phyloP scores from a whole-genome alignment of 2,113 vertebrate species.

The Genyomyrus donnyi region DNA sequence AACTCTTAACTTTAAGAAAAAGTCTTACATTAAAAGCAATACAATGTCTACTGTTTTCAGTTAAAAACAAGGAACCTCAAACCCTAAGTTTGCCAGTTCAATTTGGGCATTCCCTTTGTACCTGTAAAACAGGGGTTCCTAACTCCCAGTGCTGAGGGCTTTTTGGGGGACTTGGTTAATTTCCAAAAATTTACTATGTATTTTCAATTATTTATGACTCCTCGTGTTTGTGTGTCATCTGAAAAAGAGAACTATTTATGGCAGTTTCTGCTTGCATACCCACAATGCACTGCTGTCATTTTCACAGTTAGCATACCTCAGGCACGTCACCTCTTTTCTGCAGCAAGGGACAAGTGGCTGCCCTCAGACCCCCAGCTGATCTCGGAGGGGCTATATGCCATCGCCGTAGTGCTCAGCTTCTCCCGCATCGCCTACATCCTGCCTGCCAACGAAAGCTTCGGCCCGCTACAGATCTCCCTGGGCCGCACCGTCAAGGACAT shows the following conservation, averaged over 20 bases:
- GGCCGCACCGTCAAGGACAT: constrained; percentile 86
- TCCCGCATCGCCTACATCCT: constrained; percentile 82
- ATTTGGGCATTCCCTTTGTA: neutral
- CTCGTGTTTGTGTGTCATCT: neutral
- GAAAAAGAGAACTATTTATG: neutral
- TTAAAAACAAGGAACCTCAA: neutral
- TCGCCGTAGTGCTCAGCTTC: constrained; percentile 82
- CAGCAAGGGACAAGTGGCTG: constrained; percentile 83
- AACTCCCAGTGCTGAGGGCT: neutral
- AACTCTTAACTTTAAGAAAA: neutral
- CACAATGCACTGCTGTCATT: neutral
- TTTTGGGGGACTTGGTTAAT: neutral
- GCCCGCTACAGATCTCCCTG: constrained; percentile 83
- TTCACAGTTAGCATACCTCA: neutral
- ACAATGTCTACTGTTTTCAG: neutral
- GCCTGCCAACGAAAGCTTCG: constrained; percentile 86
- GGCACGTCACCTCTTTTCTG: constrained; percentile 23
- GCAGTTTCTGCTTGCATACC: neutral
- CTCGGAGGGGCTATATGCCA: constrained; percentile 81
- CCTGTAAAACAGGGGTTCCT: neutral
- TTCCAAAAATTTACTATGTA: neutral
- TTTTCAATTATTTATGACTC: neutral
- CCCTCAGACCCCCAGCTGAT: constrained; percentile 87
- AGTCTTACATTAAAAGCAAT: neutral
- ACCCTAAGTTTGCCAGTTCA: neutral